Base-by-base conservation (phyloP, 1,140 invertebrate genomes). In the Eueides isabella region DNA sequence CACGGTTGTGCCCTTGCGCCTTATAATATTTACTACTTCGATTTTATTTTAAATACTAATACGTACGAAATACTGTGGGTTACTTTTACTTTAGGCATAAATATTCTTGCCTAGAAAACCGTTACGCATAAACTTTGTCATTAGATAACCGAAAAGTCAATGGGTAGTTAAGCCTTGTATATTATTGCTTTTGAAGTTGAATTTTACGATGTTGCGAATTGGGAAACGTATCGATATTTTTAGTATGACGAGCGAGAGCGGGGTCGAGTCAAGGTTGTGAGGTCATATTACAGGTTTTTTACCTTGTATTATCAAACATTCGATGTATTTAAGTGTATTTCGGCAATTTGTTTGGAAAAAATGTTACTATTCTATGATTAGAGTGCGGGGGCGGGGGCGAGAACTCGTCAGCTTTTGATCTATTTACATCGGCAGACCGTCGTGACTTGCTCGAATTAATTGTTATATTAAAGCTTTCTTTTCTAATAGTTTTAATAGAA, bases 241-340 rank as follows among this genome's bases (percentile, higher is more conserved):
- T 31, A 30, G 62, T 64, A 33, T 64, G 48, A 55, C 48, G 23
- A 26, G n/a, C 66, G 29, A 55, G 66, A 55, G 35, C 66, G 23
- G 41, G 31, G 48, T 61, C 29, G 67, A 48, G 67, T 61, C 67
- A 69, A 69, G 44, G 67, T 69, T 69, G 48, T 23, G 67, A 69
- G 67, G 67, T 69, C 67, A 69, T 61, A 69, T 69, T 69, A 69
- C 48, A 48, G 9, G 29, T 61, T 61, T 55, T 44, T 55, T 55
- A 55, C 48, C 48, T 55, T 26, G 48, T 55, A 55, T 55, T 55
- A 55, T 35, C 23, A 16, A 67, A 41, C 35, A 28, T 35, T 67
- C 23, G 63, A 29, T 44, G 19, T 67, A 29, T 67, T 67, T 67
- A 12, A 35, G 35, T 44, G 35, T 67, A 28, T 67, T 67, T 67